phyloP scores from a whole-genome alignment of 2,888 invertebrate species.

The Apoda limacodes region DNA sequence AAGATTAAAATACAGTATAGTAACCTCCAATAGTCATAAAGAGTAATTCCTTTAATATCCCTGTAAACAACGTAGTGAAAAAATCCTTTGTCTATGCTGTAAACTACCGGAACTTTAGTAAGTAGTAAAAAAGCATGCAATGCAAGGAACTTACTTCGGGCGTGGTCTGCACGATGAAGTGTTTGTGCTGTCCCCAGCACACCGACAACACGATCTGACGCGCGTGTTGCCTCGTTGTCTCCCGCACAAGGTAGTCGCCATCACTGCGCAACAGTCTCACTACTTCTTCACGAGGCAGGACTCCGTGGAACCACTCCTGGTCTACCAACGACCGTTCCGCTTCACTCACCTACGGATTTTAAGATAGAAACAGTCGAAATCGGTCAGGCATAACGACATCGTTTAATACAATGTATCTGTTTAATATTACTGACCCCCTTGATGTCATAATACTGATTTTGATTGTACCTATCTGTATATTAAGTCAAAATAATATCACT shows the following conservation, averaged over 20 bases:
- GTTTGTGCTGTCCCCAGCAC: constrained; percentile 96
- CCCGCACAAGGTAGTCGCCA: constrained; percentile 94
- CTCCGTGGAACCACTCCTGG: constrained; percentile 98
- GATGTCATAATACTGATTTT: too few relatives aligned
- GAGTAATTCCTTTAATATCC: not conserved
- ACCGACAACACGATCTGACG: constrained; percentile 94
- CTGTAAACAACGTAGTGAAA: too few relatives aligned
- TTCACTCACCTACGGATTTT: constrained; percentile 35
- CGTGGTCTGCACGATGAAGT: constrained; percentile 96
- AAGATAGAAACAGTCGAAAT: not conserved
- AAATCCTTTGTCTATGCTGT: too few relatives aligned
- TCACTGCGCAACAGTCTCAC: constrained; percentile 90
- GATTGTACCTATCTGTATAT: too few relatives aligned
- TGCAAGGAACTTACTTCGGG: constrained; percentile 83
- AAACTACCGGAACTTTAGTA: too few relatives aligned
- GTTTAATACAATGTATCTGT: too few relatives aligned
- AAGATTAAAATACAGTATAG: constrained; percentile 8
- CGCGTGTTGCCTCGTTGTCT: constrained; percentile 92
- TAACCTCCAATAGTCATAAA: not conserved
- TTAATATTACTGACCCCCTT: too few relatives aligned
- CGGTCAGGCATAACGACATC: not conserved
- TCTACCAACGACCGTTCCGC: constrained; percentile 81
- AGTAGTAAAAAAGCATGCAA: constrained; percentile 2
- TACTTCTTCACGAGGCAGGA: constrained; percentile 95
- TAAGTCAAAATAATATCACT: too few relatives aligned